These are phyloP conservation scores for Atta cephalotes DNA, from an alignment of 1,140 invertebrate species.

Conservation along the genomic window DNA sequence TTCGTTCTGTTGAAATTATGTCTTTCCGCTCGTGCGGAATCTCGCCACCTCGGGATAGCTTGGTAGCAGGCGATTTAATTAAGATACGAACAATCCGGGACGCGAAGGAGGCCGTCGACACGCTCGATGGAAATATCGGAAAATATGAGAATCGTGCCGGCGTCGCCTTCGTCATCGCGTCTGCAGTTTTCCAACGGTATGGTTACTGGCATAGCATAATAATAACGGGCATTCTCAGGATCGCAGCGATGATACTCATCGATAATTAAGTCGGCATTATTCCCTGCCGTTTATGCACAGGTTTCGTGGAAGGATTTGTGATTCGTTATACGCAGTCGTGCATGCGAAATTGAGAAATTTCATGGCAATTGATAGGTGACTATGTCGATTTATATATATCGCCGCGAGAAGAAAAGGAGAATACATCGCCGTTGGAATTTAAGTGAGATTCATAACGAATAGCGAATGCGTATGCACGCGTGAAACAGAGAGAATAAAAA, in stretches of 20 bases:
- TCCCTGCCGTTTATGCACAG: background rate
- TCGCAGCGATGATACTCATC: slow-evolving; percentile 66
- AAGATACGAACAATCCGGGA: slow-evolving; percentile 74
- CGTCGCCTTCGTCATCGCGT: slow-evolving; percentile 58
- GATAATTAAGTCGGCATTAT: slow-evolving; percentile 63
- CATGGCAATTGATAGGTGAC: background rate
- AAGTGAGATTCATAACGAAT: background rate
- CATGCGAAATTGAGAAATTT: background rate
- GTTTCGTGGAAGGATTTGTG: slow-evolving; percentile 1
- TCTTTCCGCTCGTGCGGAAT: slow-evolving; percentile 59
- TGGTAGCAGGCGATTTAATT: slow-evolving; percentile 73
- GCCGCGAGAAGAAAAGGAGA: background rate
- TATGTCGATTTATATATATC: background rate
- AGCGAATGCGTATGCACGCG: background rate
- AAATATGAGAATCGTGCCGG: slow-evolving; percentile 68
- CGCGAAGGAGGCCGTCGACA: slow-evolving; percentile 47
- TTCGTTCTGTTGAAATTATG: slow-evolving; percentile 56
- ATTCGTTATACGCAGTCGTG: background rate
- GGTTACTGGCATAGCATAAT: slow-evolving; percentile 69
- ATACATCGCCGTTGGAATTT: background rate
- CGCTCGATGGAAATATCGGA: slow-evolving; percentile 74
- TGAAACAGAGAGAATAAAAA: slow-evolving; percentile 36
- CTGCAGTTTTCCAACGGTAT: slow-evolving; percentile 48
- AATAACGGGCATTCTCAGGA: slow-evolving; percentile 71
- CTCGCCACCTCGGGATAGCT: slow-evolving; percentile 50